A percentile compares a stretch with the other conserved stretches of the same genome.
These are phyloP conservation scores for Labeo rohita DNA, from an alignment of 2,113 vertebrate genomes.

Conservation along the genomic window DNA sequence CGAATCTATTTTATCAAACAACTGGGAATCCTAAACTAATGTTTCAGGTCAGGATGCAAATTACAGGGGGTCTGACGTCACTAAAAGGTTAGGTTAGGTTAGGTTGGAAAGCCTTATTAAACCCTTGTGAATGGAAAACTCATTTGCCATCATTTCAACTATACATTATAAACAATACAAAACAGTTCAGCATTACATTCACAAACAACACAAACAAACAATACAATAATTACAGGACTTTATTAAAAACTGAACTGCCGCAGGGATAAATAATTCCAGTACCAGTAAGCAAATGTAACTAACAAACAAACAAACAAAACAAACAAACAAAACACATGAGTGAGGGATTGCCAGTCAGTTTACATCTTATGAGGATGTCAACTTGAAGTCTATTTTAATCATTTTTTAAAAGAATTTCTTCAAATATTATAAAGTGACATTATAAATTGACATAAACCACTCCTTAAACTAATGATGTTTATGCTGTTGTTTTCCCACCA, in stretches of 20 bases:
- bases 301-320: neutral
- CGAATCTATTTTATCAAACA: too few species aligned
- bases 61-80: too few species aligned
- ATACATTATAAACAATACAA: neutral
- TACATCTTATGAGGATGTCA: neutral
- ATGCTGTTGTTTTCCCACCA: neutral
- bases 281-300: neutral
- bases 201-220: neutral
- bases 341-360: neutral
- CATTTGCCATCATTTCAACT: neutral
- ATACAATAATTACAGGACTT: too few species aligned
- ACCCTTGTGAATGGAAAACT: neutral
- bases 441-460: neutral
- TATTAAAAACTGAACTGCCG: too few species aligned
- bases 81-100: neutral
- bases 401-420: neutral
- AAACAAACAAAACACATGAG: neutral
- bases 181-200: neutral
- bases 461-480: neutral
- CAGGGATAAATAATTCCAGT: neutral
- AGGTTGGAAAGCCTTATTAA: neutral
- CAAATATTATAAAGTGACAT: too few species aligned
- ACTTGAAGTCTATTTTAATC: neutral
- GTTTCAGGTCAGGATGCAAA: too few species aligned
- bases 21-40: too few species aligned